These are phyloP conservation scores for Monopis laevigella DNA, from an alignment of 2,888 invertebrate genomes.

Conservation along the genomic window DNA sequence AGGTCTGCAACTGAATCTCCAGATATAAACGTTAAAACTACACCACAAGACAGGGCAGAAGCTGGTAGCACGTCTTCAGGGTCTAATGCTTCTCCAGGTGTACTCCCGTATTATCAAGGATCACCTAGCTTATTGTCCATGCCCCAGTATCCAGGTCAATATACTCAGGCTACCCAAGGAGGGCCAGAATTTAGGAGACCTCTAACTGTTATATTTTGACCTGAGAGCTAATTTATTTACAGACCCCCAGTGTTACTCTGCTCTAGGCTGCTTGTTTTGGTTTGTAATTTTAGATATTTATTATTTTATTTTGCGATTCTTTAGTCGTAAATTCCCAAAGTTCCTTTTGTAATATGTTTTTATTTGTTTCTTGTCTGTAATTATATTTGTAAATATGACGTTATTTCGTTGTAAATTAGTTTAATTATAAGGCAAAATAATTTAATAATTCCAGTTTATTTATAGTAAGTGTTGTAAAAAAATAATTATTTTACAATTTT, in stretches of 20 bases:
- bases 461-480: neutral
- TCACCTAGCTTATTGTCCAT: slow-evolving; percentile 69
- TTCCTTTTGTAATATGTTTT: slow-evolving; percentile 42
- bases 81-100: slow-evolving; percentile 71
- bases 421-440: neutral
- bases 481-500: slow-evolving; percentile 17
- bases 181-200: slow-evolving; percentile 79
- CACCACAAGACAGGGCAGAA: slow-evolving; percentile 59
- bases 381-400: neutral
- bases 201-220: slow-evolving; percentile 84
- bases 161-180: slow-evolving; percentile 63
- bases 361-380: slow-evolving; percentile 18
- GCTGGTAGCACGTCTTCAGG: slow-evolving; percentile 65
- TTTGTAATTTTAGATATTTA: slow-evolving; percentile 15
- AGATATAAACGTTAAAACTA: slow-evolving; percentile 53
- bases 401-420: neutral
- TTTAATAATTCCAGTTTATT: slow-evolving; percentile 2
- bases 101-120: slow-evolving; percentile 65
- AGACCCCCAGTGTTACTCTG: slow-evolving; percentile 4
- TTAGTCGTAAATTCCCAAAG: slow-evolving; percentile 27
- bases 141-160: slow-evolving; percentile 72
- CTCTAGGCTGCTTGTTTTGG: neutral
- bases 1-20: slow-evolving; percentile 66
- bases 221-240: slow-evolving; percentile 48
- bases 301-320: slow-evolving; percentile 20